These are phyloP conservation scores for Rapana venosa DNA, from an alignment of 2,888 invertebrate genomes.

Conservation along the genomic window DNA sequence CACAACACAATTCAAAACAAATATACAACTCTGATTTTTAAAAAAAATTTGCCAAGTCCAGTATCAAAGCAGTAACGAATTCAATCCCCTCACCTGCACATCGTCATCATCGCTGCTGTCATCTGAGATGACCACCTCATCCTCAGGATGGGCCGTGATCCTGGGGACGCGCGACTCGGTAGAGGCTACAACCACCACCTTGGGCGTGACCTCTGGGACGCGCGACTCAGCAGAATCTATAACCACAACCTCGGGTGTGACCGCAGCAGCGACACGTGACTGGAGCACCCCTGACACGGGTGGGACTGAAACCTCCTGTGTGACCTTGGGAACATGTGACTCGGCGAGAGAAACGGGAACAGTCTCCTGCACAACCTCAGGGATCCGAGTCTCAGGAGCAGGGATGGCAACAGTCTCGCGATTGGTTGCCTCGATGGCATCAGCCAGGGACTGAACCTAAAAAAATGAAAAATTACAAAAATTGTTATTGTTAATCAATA, in stretches of 20 bases:
- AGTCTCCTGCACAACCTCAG: too few relatives aligned
- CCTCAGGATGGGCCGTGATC: not conserved
- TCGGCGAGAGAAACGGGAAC: too few relatives aligned
- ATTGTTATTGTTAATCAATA: too few relatives aligned
- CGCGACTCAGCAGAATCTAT: not conserved
- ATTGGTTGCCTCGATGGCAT: slow-evolving; percentile 64
- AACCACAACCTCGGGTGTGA: too few relatives aligned
- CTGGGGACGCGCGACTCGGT: too few relatives aligned
- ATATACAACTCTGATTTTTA: too few relatives aligned
- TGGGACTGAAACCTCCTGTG: too few relatives aligned
- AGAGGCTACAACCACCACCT: not conserved
- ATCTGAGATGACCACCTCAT: not conserved
- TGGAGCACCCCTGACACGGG: too few relatives aligned
- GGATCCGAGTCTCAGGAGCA: not conserved
- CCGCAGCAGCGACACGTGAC: too few relatives aligned
- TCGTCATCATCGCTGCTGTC: slow-evolving; percentile 15
- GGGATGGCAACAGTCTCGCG: slow-evolving; percentile 47
- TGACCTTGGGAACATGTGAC: too few relatives aligned
- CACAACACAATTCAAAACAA: too few relatives aligned
- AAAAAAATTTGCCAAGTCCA: too few relatives aligned
- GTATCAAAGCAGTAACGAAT: not conserved
- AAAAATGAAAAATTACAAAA: not conserved
- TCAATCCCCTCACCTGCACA: not conserved
- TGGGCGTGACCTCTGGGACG: not conserved
- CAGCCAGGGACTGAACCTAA: slow-evolving; percentile 56